Evolutionary conservation across 2,113 vertebrate genomes (phyloP), one percentile per base, ranked within the genome.

Genomic region (Melanerpes formicivorus): DNA sequence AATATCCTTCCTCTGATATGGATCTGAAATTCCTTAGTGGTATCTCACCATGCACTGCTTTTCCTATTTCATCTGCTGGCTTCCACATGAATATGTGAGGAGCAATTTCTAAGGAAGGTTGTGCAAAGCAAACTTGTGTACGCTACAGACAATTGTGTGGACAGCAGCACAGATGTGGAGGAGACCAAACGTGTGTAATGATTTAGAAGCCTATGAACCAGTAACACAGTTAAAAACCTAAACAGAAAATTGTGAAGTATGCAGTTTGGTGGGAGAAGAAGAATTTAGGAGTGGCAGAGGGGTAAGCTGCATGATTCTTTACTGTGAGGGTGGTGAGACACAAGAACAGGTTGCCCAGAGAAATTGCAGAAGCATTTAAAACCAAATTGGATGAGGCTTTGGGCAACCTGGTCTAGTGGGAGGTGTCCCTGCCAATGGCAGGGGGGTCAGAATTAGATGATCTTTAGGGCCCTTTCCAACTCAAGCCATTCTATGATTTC

Each of bases 1-100:
- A 86, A 76, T 55, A 93, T 91, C 73, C 93, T 95, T 91, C 95
- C 85, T 96, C 95, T 95, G 93, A 95, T 93, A 93, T 11, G 50
- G 76, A 92, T 93, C 90, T 95, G 82, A 86, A 95, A 94, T 96
- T 94, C 95, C 93, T 92, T 2, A 74, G 93, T 76, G 93, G 94
- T 78, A 80, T 81, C 90, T 92, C 87, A 60, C n/a, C 18, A 3
- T 81, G 84, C 52, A 0, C 54, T 76, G 85, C 70, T 92, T 90
- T 95, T 84, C 82, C 91, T 83, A 18, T 91, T 90, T 69, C 50
- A 48, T 59, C 79, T 88, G 72, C 48, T 9, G 23, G 77, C 74
- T 73, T 23, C n/a, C 59, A 48, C 34, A 12, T 18, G 34, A 30
- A 50, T 17, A 0, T 4, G 18, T 11, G 40, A 71, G 29, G 58